A percentile compares a stretch with the other conserved stretches of the same genome.
Evolutionary conservation across 2,888 invertebrate species (phyloP).

Genomic region (Acleris cristana): DNA sequence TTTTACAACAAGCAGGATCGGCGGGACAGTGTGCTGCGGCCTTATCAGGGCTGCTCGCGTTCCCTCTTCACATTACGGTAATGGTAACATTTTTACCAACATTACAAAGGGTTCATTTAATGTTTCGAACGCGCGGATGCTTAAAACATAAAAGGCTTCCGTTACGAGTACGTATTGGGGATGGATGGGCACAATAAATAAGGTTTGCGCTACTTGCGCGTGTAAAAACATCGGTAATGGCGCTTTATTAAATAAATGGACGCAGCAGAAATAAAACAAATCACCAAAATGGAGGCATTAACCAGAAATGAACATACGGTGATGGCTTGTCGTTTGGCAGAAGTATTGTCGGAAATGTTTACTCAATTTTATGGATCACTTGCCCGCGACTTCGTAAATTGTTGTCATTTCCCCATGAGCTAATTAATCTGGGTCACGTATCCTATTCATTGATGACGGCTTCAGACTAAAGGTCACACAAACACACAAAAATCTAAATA

Average conservation of each 20-base stretch:
- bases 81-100: conserved; percentile 26
- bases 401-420: too few relatives aligned
- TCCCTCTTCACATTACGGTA: conserved; percentile 10
- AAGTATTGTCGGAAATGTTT: not conserved
- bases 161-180: conserved; percentile 22
- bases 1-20: too few relatives aligned
- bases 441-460: too few relatives aligned
- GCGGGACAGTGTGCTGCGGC: too few relatives aligned
- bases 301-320: not conserved
- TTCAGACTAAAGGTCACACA: too few relatives aligned
- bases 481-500: too few relatives aligned
- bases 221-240: conserved; percentile 14
- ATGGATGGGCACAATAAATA: conserved; percentile 23
- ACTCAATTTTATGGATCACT: not conserved
- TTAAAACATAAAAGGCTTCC: conserved; percentile 27
- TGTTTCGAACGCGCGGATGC: conserved; percentile 22
- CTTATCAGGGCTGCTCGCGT: too few relatives aligned
- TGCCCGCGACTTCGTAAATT: not conserved
- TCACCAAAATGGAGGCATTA: conserved; percentile 4
- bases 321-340: not conserved
- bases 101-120: conserved; percentile 29
- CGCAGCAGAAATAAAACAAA: conserved; percentile 2
- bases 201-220: conserved; percentile 12
- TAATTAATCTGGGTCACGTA: too few relatives aligned
- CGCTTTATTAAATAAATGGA: conserved; percentile 19